Base-by-base conservation (phyloP, 2,888 invertebrate genomes). In the Yponomeuta sedellus region DNA sequence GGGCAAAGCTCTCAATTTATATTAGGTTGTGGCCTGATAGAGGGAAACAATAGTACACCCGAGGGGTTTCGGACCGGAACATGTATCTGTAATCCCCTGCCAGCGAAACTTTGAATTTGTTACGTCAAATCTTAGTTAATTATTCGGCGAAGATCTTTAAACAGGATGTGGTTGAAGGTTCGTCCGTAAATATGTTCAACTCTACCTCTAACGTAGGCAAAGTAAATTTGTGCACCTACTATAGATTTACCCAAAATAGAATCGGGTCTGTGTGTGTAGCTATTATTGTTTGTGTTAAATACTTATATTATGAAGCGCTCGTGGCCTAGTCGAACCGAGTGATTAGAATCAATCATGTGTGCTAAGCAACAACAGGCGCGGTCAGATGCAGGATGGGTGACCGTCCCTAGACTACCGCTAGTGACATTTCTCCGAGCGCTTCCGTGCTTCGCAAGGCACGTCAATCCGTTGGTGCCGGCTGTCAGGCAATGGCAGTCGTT, bases 71-170 rank as follows among this genome's bases (percentile, higher is more conserved):
- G 81, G 83, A 85, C 88, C 87, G 90, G 86, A 88, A 83, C 83
- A 71, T 71, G 75, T 67, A 71, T 76, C 82, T 83, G 80, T 76
- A 75, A 79, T 79, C 85, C 85, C 82, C 78, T 77, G 77, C 73
- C 79, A 80, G 75, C 77, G 77, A 83, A 88, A 86, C 85, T 87
- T 85, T 74, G 74, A 79, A 85, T 85, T 85, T 83, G 80, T 82
- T 79, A 82, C 81, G 79, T 82, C 85, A 83, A 82, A 89, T 91
- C 90, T 90, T 91, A 90, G 85, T 92, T 92, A 92, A 91, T 90
- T 88, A 91, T 91, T 91, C 89, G 81, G 83, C 83, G 85, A 86
- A 87, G 86, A 88, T 87, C 86, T 87, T 84, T 83, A 83, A 83
- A 83, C 88, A 88, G 90, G 90, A 88, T 87, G 90, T 79, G 88